These are phyloP conservation scores for Crocidura indochinensis DNA, from an alignment of 2,797 vertebrate species.

Conservation along the genomic window DNA sequence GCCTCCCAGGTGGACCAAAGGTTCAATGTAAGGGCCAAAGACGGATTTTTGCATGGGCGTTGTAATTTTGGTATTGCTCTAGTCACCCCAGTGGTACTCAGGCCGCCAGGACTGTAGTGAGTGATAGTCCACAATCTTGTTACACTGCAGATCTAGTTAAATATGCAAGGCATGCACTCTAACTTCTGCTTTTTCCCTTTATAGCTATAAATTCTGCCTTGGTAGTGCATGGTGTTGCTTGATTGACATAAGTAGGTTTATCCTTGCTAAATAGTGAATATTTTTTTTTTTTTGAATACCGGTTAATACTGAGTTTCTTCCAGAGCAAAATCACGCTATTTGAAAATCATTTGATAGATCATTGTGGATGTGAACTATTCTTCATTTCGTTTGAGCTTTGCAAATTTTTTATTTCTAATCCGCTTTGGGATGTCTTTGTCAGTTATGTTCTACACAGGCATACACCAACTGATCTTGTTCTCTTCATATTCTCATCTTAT, in stretches of 20 bases:
- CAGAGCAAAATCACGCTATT: not conserved
- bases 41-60: no score
- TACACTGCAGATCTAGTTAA: no score
- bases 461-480: not conserved
- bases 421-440: not conserved
- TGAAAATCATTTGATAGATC: not conserved
- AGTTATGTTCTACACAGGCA: not conserved
- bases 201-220: not conserved
- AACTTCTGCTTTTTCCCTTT: no score
- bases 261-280: not conserved
- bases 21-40: no score
- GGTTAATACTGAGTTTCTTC: not conserved
- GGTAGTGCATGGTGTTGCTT: not conserved
- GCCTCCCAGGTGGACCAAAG: no score
- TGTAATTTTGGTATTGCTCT: no score
- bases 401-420: slow-evolving; percentile 4
- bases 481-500: no score
- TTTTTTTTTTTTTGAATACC: slow-evolving; percentile 13
- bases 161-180: no score
- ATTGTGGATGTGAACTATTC: not conserved
- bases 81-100: no score
- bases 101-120: no score
- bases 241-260: not conserved
- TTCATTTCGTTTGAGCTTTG: not conserved
- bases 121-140: no score